Percentiles rank a stretch among this genome's conserved stretches.
Conservation (phyloP, 1,140 invertebrate species). For the Triops cancriformis region DNA sequence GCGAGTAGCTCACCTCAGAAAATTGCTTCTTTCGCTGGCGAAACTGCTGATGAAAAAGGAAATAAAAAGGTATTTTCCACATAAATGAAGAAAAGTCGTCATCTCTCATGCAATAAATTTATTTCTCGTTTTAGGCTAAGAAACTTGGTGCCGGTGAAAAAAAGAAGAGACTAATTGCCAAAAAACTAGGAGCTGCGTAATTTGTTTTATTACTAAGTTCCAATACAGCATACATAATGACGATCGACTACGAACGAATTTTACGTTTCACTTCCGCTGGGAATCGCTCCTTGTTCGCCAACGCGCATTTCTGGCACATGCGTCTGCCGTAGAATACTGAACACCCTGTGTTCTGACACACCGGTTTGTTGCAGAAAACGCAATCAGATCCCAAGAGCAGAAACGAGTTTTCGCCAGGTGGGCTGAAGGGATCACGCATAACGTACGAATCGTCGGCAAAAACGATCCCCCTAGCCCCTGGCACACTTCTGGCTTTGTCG, state of each 20-base stretch:
- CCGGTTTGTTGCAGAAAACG: slow-evolving; percentile 51
- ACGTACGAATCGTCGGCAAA: slow-evolving; percentile 63
- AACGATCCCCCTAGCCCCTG: slow-evolving; percentile 52
- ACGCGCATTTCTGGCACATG: slow-evolving; percentile 61
- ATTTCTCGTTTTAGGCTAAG: not conserved
- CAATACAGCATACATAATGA: not conserved
- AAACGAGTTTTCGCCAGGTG: slow-evolving; percentile 50
- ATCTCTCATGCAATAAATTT: not conserved
- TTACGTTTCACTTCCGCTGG: slow-evolving; percentile 51
- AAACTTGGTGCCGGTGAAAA: not conserved
- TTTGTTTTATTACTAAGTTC: not conserved
- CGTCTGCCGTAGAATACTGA: slow-evolving; percentile 67
- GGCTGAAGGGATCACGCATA: slow-evolving; percentile 72
- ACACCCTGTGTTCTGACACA: slow-evolving; percentile 64
- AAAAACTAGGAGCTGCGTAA: not conserved
- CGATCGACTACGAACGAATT: slow-evolving; percentile 15
- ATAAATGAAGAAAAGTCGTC: not conserved
- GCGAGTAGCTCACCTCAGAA: slow-evolving; percentile 11
- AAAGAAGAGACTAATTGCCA: not conserved
- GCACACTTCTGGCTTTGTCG: slow-evolving; percentile 60
- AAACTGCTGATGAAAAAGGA: slow-evolving; percentile 19
- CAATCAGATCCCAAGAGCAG: slow-evolving; percentile 66
- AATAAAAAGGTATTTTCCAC: not conserved
- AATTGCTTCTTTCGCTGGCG: slow-evolving; percentile 22
- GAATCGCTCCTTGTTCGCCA: slow-evolving; percentile 49